These are phyloP conservation scores for Pimpla rufipes DNA, from an alignment of 2,888 invertebrate genomes.

Conservation along the genomic window DNA sequence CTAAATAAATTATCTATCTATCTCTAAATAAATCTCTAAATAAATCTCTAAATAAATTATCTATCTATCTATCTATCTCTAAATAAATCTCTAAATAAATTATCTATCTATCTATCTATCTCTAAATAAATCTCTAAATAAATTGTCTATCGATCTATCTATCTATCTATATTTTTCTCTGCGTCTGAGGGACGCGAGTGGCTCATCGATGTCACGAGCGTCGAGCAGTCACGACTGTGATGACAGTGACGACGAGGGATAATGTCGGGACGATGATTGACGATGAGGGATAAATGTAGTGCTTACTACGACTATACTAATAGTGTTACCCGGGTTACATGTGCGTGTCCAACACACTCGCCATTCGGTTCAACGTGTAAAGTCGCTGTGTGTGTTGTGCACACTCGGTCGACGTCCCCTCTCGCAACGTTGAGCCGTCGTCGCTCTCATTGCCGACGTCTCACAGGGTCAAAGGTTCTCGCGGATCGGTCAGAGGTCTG, in stretches of 20 bases:
- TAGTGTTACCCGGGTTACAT: conserved; percentile 10
- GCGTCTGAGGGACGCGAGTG: background rate
- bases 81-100: too few relatives aligned
- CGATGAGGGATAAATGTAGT: conserved; percentile 47
- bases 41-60: too few relatives aligned
- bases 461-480: conserved; percentile 48
- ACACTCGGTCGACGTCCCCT: conserved; percentile 19
- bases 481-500: conserved; percentile 46
- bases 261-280: conserved; percentile 48
- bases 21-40: too few relatives aligned
- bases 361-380: background rate
- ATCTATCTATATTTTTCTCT: too few relatives aligned
- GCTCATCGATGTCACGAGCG: conserved; percentile 7
- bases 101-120: too few relatives aligned
- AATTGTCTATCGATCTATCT: too few relatives aligned
- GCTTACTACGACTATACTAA: conserved; percentile 3
- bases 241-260: conserved; percentile 28
- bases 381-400: background rate
- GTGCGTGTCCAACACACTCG: background rate
- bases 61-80: too few relatives aligned
- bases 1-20: too few relatives aligned
- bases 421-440: conserved; percentile 27
- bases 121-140: too few relatives aligned
- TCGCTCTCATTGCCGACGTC: conserved; percentile 24
- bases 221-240: conserved; percentile 24